These are phyloP conservation scores for Halictus ligatus DNA, from an alignment of 2,888 invertebrate species.

Conservation along the genomic window DNA sequence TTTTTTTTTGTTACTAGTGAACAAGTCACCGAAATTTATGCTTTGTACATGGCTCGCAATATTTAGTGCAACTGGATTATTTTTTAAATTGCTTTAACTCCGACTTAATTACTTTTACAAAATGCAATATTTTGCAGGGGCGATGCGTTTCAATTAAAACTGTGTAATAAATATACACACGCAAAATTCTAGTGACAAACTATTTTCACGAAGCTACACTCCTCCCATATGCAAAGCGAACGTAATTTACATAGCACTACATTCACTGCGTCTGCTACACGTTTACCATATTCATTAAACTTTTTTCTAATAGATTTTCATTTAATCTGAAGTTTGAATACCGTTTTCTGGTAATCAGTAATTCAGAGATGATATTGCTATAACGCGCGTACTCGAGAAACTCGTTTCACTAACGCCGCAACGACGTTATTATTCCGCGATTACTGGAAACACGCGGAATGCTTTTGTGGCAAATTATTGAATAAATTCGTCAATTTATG, in stretches of 20 bases:
- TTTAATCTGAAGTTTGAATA: slow-evolving; percentile 2
- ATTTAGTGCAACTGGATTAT: background rate
- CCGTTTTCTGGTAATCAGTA: background rate
- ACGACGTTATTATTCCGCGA: background rate
- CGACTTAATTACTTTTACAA: background rate
- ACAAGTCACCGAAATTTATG: too few species aligned
- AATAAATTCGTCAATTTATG: background rate
- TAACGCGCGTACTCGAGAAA: background rate
- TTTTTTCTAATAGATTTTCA: background rate
- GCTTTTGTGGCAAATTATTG: background rate
- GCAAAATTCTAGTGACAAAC: background rate
- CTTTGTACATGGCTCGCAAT: background rate
- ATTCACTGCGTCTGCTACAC: background rate
- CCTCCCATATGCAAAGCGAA: background rate
- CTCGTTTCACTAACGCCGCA: background rate
- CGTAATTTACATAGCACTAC: background rate
- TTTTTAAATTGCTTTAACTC: background rate
- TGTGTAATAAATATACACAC: background rate
- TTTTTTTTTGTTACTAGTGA: too few species aligned
- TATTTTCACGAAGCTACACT: slow-evolving; percentile 1
- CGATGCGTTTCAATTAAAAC: background rate
- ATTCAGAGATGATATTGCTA: background rate
- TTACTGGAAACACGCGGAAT: background rate
- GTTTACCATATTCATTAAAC: background rate
- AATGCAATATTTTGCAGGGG: too few species aligned